A percentile compares a stretch with the other conserved stretches of the same genome.
phyloP scores from a whole-genome alignment of 2,797 vertebrate genomes.

The Pagetopsis macropterus region DNA sequence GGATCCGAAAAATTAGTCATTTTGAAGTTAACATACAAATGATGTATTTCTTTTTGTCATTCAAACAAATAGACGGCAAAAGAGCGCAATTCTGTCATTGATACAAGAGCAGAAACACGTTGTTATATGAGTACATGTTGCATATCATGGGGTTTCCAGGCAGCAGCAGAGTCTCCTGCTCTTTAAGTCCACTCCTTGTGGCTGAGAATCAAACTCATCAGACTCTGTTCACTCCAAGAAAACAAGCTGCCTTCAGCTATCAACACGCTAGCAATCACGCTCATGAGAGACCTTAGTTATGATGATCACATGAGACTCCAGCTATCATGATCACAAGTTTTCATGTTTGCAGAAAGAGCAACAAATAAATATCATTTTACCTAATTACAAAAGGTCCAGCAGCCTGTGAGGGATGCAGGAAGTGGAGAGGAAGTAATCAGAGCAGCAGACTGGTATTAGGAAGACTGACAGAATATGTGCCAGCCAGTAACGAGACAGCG shows the following conservation, averaged over 20 bases:
- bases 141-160: conserved; percentile 30
- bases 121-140: conserved; percentile 30
- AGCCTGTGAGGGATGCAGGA: conserved; percentile 63
- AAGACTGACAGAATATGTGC: conserved; percentile 80
- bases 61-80: conserved; percentile 15
- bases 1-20: background rate
- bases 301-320: conserved; percentile 60
- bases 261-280: conserved; percentile 45
- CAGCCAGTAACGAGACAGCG: conserved; percentile 80
- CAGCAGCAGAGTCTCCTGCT: conserved; percentile 22
- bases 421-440: conserved; percentile 81
- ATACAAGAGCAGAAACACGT: conserved; percentile 8
- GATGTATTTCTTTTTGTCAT: background rate
- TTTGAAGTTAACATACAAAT: background rate
- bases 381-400: conserved; percentile 76
- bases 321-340: conserved; percentile 62
- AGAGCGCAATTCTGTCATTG: conserved; percentile 15
- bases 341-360: conserved; percentile 44
- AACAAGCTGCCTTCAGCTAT: conserved; percentile 69
- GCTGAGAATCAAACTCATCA: conserved; percentile 58
- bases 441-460: conserved; percentile 72
- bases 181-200: conserved; percentile 42
- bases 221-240: conserved; percentile 38
- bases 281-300: conserved; percentile 35
- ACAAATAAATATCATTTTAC: conserved; percentile 68